Conservation (phyloP, 1,140 invertebrate species). For the Psilanteris sp. region DNA sequence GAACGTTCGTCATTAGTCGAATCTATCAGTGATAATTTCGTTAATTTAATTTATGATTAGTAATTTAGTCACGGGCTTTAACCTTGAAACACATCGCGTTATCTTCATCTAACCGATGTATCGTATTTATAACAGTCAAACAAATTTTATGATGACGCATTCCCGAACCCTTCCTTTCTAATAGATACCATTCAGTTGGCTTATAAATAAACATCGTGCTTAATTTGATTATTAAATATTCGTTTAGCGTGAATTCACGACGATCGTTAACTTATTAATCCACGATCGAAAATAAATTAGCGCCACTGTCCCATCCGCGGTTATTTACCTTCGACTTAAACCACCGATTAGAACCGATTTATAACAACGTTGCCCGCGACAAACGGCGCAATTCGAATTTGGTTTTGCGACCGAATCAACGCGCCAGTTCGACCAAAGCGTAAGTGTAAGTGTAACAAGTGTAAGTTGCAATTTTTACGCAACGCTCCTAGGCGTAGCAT, state of each 20-base stretch:
- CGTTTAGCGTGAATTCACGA: too few relatives aligned
- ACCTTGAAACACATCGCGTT: conserved; percentile 37
- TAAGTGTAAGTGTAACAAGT: too few relatives aligned
- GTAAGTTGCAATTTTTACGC: conserved; percentile 57
- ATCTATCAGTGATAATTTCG: conserved; percentile 59
- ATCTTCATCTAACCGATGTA: conserved; percentile 46
- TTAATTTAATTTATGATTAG: conserved; percentile 60
- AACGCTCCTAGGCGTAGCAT: conserved; percentile 79
- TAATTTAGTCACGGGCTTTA: conserved; percentile 48
- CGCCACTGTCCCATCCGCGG: too few relatives aligned
- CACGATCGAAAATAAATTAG: too few relatives aligned
- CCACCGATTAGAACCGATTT: too few relatives aligned
- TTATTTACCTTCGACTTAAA: too few relatives aligned
- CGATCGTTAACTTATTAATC: too few relatives aligned
- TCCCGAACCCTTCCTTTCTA: conserved; percentile 1
- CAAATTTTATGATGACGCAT: conserved; percentile 35
- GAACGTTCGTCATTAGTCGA: conserved; percentile 50
- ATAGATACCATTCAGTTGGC: too few relatives aligned
- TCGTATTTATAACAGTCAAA: conserved; percentile 49
- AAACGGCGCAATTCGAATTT: conserved; percentile 33
- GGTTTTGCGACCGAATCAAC: conserved; percentile 22
- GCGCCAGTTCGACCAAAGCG: too few relatives aligned
- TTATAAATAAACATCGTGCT: too few relatives aligned
- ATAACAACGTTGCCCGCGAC: too few relatives aligned
- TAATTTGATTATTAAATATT: too few relatives aligned